These are phyloP conservation scores for Pterocles gutturalis DNA, from an alignment of 2,113 vertebrate genomes.

Conservation along the genomic window DNA sequence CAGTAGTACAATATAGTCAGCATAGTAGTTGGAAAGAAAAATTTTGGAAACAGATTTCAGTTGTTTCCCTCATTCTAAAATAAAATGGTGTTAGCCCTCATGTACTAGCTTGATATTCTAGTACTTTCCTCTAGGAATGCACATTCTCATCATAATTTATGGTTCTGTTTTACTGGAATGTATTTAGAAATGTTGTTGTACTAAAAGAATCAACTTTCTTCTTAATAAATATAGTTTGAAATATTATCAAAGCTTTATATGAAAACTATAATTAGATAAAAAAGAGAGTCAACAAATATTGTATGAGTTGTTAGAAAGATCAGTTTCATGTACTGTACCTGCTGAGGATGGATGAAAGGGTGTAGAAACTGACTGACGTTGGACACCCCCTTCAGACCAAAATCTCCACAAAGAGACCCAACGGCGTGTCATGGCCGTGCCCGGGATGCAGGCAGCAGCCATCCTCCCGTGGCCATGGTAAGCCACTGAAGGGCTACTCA, in stretches of 20 bases:
- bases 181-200: not conserved
- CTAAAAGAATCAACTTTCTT: not conserved
- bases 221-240: not conserved
- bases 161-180: not conserved
- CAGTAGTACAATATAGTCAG: not conserved
- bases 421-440: fast-evolving
- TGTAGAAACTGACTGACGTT: not conserved
- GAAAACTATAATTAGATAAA: not conserved
- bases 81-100: not conserved
- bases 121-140: not conserved
- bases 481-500: not conserved
- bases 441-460: not conserved
- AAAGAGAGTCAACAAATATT: not conserved
- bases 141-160: not conserved
- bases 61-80: not conserved
- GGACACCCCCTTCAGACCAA: not conserved
- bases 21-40: not conserved
- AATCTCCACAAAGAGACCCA: not conserved
- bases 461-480: not conserved
- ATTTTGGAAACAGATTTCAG: not conserved
- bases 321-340: not conserved
- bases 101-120: not conserved
- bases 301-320: not conserved
- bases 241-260: not conserved
- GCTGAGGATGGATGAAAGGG: not conserved